Evolutionary conservation across 2,797 vertebrate species (phyloP).

Genomic region (Tokudaia tokunoshimensis): DNA sequence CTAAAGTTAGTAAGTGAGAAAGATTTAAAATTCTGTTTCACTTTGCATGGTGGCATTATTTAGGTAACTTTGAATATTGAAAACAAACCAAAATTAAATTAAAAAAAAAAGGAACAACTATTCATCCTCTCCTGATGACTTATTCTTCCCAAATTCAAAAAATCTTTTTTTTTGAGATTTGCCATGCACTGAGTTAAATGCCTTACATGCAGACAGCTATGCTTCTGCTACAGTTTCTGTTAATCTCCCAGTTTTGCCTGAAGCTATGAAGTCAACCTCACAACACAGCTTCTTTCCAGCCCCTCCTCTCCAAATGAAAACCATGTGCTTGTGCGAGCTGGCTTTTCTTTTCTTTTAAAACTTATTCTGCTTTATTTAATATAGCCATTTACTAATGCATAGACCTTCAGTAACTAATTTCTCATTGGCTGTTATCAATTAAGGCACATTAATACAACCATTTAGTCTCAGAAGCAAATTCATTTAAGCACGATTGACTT

Average conservation of each 20-base stretch:
- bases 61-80: constrained; percentile 84
- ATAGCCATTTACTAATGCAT: constrained; percentile 71
- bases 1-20: constrained; percentile 77
- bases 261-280: constrained; percentile 84
- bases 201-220: constrained; percentile 81
- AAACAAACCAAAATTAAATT: constrained; percentile 13
- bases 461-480: constrained; percentile 71
- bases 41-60: constrained; percentile 83
- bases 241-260: constrained; percentile 86
- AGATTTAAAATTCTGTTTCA: constrained; percentile 80
- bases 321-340: constrained; percentile 84
- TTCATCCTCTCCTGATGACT: background rate
- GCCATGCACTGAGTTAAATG: constrained; percentile 83
- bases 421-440: constrained; percentile 73
- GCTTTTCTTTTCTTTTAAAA: constrained; percentile 77
- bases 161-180: constrained; percentile 83
- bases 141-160: constrained; percentile 74
- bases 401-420: constrained; percentile 68
- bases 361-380: constrained; percentile 79
- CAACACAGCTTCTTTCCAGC: constrained; percentile 76
- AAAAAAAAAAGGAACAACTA: background rate
- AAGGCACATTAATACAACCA: constrained; percentile 75
- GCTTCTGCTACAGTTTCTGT: constrained; percentile 86
- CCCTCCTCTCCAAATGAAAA: constrained; percentile 84
- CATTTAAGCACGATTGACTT: constrained; percentile 5